Base-by-base conservation (phyloP, 2,888 invertebrate genomes). In the Orthosia gracilis region DNA sequence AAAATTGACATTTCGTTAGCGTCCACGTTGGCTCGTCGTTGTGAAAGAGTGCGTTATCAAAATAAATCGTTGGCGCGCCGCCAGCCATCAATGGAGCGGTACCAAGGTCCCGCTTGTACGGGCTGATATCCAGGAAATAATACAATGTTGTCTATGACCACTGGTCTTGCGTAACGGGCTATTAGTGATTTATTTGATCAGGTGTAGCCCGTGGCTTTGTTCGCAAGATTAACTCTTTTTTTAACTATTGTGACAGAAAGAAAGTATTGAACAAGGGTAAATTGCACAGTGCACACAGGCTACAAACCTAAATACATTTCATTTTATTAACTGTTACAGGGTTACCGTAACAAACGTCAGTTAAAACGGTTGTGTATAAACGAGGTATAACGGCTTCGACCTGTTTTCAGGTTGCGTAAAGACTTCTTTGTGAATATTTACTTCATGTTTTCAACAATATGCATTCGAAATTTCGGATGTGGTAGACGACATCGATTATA, bases 11-110 rank as follows among this genome's bases (percentile, higher is more conserved):
- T 86, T 86, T 82, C 69, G 62, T 63, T 73, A 69, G 57, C 50
- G 57, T 57, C 31, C 70, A 49, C 67, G 80, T 63, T 70, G 62
- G 79, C 70, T 65, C 58, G 64, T 63, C 75, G 74, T 90, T 90
- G 90, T 87, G 89, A 89, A 89, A 91, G 89, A 86, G 83, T 82
- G 88, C 76, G 83, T 58, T 72, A 84, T 91, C 84, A 82, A 91
- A 91, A 91, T 92, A 92, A 88, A 87, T 85, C 77, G 54, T 71
- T 91, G 92, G 91, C 85, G 59, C 21, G 18, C 9, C 72, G 92
- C 93, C 92, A 92, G 80, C 71, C 71, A 74, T 82, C 83, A 80
- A 85, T 85, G 86, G 82, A 83, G 84, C 55, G 62, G 67, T 69
- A 84, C 85, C 91, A 92, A 92, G 92, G 91, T 89, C 88, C 76